Evolutionary conservation across 1,140 invertebrate genomes (phyloP).

Genomic region (Drosophila serrata): DNA sequence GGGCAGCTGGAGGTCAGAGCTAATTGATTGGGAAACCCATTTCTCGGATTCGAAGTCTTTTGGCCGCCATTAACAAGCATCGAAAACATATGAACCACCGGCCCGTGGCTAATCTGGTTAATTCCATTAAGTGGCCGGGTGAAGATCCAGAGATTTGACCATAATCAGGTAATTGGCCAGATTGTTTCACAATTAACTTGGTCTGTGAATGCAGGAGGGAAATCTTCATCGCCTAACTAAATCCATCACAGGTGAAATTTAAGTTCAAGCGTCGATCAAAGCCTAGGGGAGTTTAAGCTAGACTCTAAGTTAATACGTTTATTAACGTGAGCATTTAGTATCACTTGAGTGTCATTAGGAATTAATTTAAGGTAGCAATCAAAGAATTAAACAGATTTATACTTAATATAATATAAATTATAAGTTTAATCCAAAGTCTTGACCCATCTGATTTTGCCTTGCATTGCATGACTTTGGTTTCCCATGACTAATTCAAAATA

Average conservation of each 20-base stretch:
- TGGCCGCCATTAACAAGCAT: constrained; percentile 36
- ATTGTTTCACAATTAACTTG: constrained; percentile 8
- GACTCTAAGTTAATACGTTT: not conserved
- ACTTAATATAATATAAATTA: not conserved
- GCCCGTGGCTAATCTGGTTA: constrained; percentile 43
- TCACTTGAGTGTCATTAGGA: too few relatives aligned
- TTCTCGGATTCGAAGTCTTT: constrained; percentile 41
- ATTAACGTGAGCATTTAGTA: not conserved
- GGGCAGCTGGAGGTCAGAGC: constrained; percentile 66
- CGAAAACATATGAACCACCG: constrained; percentile 38
- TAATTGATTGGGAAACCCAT: constrained; percentile 77
- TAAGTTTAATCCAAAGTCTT: not conserved
- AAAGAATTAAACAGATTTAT: too few relatives aligned
- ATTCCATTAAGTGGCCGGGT: constrained; percentile 45
- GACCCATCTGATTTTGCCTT: not conserved
- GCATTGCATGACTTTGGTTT: not conserved
- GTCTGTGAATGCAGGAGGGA: not conserved
- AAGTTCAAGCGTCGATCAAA: not conserved
- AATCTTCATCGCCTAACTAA: not conserved
- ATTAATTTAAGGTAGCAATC: too few relatives aligned
- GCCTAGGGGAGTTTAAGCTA: not conserved
- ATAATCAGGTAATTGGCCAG: constrained; percentile 38
- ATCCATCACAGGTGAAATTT: constrained; percentile 17
- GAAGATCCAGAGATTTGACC: constrained; percentile 35
- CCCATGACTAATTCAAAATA: constrained; percentile 44